Evolutionary conservation across 2,113 vertebrate genomes (phyloP).

Genomic region (Melanerpes formicivorus): DNA sequence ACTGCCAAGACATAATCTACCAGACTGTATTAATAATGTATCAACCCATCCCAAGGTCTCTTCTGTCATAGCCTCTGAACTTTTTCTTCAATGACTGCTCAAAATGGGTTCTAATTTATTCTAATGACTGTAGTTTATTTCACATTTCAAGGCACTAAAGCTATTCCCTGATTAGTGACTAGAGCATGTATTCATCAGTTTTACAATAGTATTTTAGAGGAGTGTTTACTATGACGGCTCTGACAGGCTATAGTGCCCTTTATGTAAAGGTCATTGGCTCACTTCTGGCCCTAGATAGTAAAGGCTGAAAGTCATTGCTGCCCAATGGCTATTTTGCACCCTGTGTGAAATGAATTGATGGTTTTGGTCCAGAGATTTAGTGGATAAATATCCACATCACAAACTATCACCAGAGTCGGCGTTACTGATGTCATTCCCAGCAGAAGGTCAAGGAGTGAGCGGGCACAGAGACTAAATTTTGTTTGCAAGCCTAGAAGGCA

Average conservation of each 20-base stretch:
- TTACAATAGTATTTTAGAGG: not conserved
- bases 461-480: not conserved
- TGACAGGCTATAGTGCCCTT: not conserved
- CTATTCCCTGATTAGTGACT: not conserved
- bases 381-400: conserved; percentile 13
- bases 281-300: not conserved
- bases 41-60: not conserved
- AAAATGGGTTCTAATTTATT: conserved; percentile 47
- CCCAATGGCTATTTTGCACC: not conserved
- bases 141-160: not conserved
- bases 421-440: not conserved
- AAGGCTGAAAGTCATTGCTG: conserved; percentile 14
- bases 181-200: not conserved
- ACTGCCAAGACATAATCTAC: not conserved
- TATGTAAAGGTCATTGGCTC: not conserved
- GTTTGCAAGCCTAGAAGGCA: not conserved
- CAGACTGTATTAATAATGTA: conserved; percentile 17
- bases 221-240: not conserved
- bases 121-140: conserved; percentile 8
- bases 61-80: not conserved
- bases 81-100: not conserved
- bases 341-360: not conserved
- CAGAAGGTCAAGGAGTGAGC: not conserved
- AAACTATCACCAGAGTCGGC: not conserved
- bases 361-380: not conserved